Percentiles rank a stretch among this genome's conserved stretches.
phyloP scores from a whole-genome alignment of 2,888 invertebrate species.

The Eudemis profundana region DNA sequence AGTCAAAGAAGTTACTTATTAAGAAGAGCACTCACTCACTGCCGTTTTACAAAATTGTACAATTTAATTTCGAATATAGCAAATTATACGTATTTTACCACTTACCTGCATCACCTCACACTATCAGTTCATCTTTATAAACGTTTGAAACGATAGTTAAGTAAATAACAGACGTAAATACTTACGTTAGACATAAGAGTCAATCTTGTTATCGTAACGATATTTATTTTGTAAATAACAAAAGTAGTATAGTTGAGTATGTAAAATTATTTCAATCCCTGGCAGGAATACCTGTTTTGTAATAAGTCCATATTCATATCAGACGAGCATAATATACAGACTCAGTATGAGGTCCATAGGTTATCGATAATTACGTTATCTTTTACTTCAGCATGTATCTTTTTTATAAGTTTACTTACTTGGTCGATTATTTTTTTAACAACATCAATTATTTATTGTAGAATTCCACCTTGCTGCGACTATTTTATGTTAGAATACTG shows the following conservation, averaged over 20 bases:
- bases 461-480: neutral
- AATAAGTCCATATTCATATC: neutral
- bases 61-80: too few species aligned
- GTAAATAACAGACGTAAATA: neutral
- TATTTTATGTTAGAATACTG: too few species aligned
- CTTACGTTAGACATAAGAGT: constrained; percentile 19
- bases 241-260: too few species aligned
- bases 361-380: neutral
- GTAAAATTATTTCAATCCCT: too few species aligned
- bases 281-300: neutral
- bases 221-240: too few species aligned
- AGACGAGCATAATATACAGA: neutral
- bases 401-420: neutral
- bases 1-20: too few species aligned
- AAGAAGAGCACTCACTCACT: too few species aligned
- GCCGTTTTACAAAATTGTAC: too few species aligned
- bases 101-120: neutral
- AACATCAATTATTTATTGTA: neutral
- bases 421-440: neutral
- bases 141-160: neutral
- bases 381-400: neutral
- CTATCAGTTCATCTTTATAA: neutral
- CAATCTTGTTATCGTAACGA: neutral
- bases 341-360: neutral
- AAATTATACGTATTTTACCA: too few species aligned